Evolutionary conservation across 2,113 vertebrate species (phyloP), one percentile per base, ranked within the genome.

Genomic region (Bubalus kerabau): DNA sequence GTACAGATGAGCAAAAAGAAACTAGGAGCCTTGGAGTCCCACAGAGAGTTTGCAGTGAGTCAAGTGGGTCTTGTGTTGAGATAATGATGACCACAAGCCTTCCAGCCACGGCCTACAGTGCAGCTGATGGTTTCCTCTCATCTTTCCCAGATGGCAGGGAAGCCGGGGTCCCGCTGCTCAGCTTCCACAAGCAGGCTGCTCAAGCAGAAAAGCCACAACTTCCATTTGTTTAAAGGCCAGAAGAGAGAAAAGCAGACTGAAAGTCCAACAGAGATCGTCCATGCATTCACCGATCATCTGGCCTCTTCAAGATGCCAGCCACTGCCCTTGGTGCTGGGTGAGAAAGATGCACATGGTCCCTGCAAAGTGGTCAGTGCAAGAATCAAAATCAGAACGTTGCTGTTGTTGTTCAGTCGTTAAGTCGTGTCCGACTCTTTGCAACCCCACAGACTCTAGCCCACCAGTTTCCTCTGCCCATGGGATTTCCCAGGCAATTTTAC

Each of bases 91-190:
- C 28, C 57, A 40, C 24, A 2, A 3, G 4, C 48, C 46, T 54
- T 52, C 40, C 6, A 1, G 40, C 13, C 19, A 21, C 0, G 6
- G 52, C n/a, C 57, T 8, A 1, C 6, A 2, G n/a, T 16, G 54
- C 15, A 54, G 56, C 62, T 6, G 5, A 43, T 11, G 28, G 54
- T 8, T 71, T 60, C 12, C 43, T 23, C 43, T 60, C 19, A 1
- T 83, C 28, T 62, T 83, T n/a, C 26, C 52, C 16, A 3, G 85
- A 48, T 19, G 19, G 8, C n/a, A 32, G 90, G 21, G 43, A 28
- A 67, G 43, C n/a, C 21, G 12, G 21, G 6, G 21, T 74, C 76
- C 50, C 3, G 0, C n/a, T 28, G 21, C 52, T 43, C 46, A 52
- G 95, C 76, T 43, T 83, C 43, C 21, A 32, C 57, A 52, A 74